Evolutionary conservation across 2,888 invertebrate genomes (phyloP).

Genomic region (Invenusta paracnida): DNA sequence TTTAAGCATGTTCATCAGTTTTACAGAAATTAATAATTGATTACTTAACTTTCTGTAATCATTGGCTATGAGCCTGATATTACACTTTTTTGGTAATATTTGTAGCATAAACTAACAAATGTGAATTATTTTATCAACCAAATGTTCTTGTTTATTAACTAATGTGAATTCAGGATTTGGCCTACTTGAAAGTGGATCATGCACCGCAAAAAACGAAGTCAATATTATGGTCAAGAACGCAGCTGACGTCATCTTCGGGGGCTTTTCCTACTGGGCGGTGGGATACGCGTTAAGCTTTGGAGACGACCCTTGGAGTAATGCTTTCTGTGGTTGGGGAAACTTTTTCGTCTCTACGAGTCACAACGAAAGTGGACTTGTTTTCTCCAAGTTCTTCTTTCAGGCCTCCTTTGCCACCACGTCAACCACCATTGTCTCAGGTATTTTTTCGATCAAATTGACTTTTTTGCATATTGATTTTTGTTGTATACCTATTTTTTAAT

Average conservation of each 20-base stretch:
- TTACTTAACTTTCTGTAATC: too few species aligned
- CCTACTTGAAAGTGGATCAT: constrained; percentile 52
- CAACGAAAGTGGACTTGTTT: constrained; percentile 49
- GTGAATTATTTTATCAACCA: too few species aligned
- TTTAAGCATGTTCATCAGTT: too few species aligned
- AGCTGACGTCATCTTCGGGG: constrained; percentile 53
- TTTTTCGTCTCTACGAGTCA: constrained; percentile 58
- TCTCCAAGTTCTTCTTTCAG: constrained; percentile 52
- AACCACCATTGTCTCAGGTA: constrained; percentile 54
- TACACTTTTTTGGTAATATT: too few species aligned
- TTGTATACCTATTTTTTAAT: too few species aligned
- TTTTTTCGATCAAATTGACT: too few species aligned
- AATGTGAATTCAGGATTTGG: constrained; percentile 56
- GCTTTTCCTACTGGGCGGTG: constrained; percentile 51
- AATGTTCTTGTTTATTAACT: too few species aligned
- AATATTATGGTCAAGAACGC: constrained; percentile 56
- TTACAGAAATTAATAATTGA: too few species aligned
- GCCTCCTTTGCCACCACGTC: constrained; percentile 54
- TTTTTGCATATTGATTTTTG: too few species aligned
- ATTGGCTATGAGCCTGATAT: too few species aligned
- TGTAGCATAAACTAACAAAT: too few species aligned
- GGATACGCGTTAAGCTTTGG: constrained; percentile 54
- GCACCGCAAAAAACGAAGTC: constrained; percentile 52
- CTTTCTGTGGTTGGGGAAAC: constrained; percentile 51
- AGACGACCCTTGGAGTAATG: constrained; percentile 47